Percentiles rank a stretch among this genome's conserved stretches.
These are phyloP conservation scores for Dolichallabes microphthalmus DNA, from an alignment of 2,113 vertebrate species.

Conservation along the genomic window DNA sequence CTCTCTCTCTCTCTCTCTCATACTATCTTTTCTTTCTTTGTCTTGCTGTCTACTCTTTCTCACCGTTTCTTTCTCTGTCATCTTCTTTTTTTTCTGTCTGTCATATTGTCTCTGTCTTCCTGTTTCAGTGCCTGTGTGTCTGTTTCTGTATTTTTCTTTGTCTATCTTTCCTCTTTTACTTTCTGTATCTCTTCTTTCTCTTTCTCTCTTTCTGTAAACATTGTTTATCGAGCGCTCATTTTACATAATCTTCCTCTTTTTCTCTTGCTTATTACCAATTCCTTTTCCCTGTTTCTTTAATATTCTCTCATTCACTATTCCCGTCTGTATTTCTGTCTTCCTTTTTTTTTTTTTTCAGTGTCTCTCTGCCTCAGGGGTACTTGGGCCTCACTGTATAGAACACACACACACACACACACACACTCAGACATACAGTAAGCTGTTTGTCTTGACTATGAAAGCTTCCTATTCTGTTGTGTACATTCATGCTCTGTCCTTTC, in stretches of 20 bases:
- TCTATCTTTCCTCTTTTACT: neutral
- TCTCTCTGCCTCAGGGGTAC: neutral
- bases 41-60: neutral
- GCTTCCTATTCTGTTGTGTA: constrained; percentile 17
- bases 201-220: neutral
- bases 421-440: constrained; percentile 16
- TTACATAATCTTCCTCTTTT: neutral
- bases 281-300: neutral
- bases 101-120: neutral
- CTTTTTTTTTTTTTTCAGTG: neutral
- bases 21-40: neutral
- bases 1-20: too few relatives aligned
- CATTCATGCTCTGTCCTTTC: constrained; percentile 21
- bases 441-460: constrained; percentile 29
- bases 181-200: neutral
- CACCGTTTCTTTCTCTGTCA: neutral
- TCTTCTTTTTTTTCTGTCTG: too few relatives aligned
- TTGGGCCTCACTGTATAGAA: constrained; percentile 29
- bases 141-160: too few relatives aligned
- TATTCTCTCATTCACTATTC: neutral
- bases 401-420: constrained; percentile 36
- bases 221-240: neutral
- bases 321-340: neutral
- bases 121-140: neutral
- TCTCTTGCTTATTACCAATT: neutral